Percentiles rank a stretch among this genome's conserved stretches.
phyloP scores from a whole-genome alignment of 2,888 invertebrate genomes.

The Fragum whitleyi region DNA sequence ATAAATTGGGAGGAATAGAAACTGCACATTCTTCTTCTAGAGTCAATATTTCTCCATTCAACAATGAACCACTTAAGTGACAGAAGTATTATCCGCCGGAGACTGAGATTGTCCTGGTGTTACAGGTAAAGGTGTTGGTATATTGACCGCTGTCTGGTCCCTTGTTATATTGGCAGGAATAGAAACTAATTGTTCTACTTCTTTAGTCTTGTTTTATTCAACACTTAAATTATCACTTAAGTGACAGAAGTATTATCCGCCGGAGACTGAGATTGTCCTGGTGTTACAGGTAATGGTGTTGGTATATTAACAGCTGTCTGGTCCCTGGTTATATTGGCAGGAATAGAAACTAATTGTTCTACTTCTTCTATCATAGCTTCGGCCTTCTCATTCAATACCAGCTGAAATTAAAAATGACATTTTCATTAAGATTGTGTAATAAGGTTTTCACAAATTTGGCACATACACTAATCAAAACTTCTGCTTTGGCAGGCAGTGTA shows the following conservation, averaged over 20 bases:
- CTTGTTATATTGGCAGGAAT: slow-evolving; percentile 50
- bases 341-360: slow-evolving; percentile 72
- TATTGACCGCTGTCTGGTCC: slow-evolving; percentile 19
- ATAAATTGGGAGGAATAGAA: slow-evolving; percentile 55
- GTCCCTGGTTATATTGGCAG: slow-evolving; percentile 27
- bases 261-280: slow-evolving; percentile 43
- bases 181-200: slow-evolving; percentile 75
- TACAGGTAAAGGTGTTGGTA: slow-evolving; percentile 29
- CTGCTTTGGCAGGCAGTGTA: too few relatives aligned
- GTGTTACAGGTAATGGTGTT: slow-evolving; percentile 38
- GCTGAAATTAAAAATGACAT: slow-evolving; percentile 86
- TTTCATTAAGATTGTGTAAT: too few relatives aligned
- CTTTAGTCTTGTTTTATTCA: slow-evolving; percentile 87
- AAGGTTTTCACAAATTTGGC: too few relatives aligned
- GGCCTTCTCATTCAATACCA: slow-evolving; percentile 93
- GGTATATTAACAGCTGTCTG: slow-evolving; percentile 30
- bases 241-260: background rate
- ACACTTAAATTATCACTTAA: background rate
- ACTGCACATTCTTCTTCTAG: slow-evolving; percentile 86
- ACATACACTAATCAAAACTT: too few relatives aligned
- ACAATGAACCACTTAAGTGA: too few relatives aligned
- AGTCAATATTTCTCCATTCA: too few relatives aligned
- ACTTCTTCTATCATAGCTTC: slow-evolving; percentile 91
- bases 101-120: slow-evolving; percentile 53
- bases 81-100: too few relatives aligned